These are phyloP conservation scores for Drosophila navojoa DNA, from an alignment of 1,140 invertebrate genomes.

Conservation along the genomic window DNA sequence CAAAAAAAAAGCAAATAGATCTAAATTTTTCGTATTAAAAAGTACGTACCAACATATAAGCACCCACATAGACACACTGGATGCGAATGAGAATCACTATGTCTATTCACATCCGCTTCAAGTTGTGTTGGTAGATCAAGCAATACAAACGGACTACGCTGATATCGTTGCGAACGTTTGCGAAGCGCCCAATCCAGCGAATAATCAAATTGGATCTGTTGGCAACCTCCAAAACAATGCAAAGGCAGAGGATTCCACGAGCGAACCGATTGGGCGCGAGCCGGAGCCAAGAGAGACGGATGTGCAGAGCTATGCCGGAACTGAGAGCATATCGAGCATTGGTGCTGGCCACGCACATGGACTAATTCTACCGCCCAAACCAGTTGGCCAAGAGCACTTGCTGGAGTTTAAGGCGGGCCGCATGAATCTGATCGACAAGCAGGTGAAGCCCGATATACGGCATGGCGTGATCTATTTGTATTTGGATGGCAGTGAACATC, in stretches of 20 bases:
- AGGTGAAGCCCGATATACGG: constrained; percentile 96
- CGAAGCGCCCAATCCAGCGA: no score
- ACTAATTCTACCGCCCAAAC: no score
- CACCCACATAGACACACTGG: neutral
- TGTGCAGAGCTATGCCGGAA: neutral
- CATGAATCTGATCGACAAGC: constrained; percentile 96
- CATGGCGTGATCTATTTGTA: constrained; percentile 97
- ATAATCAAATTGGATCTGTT: no score
- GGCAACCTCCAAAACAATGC: neutral
- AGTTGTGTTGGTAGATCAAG: neutral
- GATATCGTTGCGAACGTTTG: no score
- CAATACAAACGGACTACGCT: neutral
- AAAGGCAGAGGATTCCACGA: no score
- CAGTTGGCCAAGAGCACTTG: constrained; percentile 78
- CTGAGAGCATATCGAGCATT: neutral
- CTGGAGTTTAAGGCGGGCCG: constrained; percentile 98
- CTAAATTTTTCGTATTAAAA: constrained; percentile 1
- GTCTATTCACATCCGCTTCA: neutral
- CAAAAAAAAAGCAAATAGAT: neutral
- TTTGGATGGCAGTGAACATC: constrained; percentile 95
- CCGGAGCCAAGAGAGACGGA: neutral
- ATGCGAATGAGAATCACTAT: neutral
- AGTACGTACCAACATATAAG: neutral
- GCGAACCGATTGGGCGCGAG: neutral
- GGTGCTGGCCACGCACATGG: no score